phyloP scores from a whole-genome alignment of 2,797 vertebrate species.

The Sebastes kiyomatsui region DNA sequence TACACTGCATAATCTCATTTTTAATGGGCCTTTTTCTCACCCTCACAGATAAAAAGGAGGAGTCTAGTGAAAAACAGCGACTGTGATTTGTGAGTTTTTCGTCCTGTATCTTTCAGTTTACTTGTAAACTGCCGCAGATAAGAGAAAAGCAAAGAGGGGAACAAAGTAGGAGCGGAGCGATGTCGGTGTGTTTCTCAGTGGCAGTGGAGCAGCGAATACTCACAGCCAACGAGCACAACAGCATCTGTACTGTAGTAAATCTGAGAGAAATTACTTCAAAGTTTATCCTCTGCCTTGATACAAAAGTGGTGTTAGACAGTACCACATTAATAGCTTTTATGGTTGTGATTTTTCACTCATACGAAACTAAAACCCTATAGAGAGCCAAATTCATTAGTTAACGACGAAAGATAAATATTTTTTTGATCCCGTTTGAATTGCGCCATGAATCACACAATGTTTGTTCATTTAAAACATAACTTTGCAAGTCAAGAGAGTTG shows the following conservation, averaged over 20 bases:
- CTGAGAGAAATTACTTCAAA: background rate
- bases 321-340: background rate
- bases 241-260: background rate
- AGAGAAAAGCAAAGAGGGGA: background rate
- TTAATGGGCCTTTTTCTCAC: constrained; percentile 15
- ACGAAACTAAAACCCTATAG: constrained; percentile 1
- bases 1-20: constrained; percentile 23
- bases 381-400: too few relatives aligned
- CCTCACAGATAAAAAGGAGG: constrained; percentile 2
- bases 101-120: background rate
- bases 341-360: too few relatives aligned
- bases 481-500: too few relatives aligned
- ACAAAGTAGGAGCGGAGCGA: background rate
- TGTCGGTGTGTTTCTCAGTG: constrained; percentile 1
- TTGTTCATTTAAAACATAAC: too few relatives aligned
- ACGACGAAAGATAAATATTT: too few relatives aligned
- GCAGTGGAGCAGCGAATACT: background rate
- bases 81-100: constrained; percentile 6
- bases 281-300: background rate
- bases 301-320: background rate
- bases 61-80: background rate
- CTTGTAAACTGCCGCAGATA: background rate
- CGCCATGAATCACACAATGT: too few relatives aligned
- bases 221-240: background rate
- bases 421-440: too few relatives aligned